phyloP scores from a whole-genome alignment of 1,140 invertebrate species.

The Condylostylus longicornis region DNA sequence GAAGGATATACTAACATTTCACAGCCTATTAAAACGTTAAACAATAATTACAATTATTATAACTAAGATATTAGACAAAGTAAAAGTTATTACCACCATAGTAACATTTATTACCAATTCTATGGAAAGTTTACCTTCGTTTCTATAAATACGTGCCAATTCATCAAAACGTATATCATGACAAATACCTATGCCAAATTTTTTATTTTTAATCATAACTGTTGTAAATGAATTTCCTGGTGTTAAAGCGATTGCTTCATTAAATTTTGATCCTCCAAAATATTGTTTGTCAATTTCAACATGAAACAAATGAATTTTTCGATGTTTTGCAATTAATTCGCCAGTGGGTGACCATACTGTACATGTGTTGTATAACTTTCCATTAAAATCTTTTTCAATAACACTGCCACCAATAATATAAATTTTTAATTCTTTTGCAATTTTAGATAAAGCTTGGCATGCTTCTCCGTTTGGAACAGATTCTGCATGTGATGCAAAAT shows the following conservation, averaged over 20 bases:
- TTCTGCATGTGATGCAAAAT: constrained; percentile 78
- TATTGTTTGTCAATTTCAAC: constrained; percentile 62
- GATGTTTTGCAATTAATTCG: constrained; percentile 51
- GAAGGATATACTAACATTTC: constrained; percentile 74
- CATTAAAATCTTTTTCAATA: constrained; percentile 51
- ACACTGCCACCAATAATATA: constrained; percentile 81
- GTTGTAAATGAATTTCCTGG: constrained; percentile 58
- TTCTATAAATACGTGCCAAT: constrained; percentile 68
- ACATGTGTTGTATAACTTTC: constrained; percentile 70
- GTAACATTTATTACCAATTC: background rate
- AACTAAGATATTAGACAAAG: background rate
- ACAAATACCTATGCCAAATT: constrained; percentile 82
- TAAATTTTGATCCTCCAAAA: constrained; percentile 68
- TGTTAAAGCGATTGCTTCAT: constrained; percentile 70
- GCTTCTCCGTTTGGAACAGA: constrained; percentile 60
- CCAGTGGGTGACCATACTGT: constrained; percentile 73
- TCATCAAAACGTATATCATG: constrained; percentile 88
- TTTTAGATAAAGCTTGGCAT: constrained; percentile 47
- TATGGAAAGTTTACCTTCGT: constrained; percentile 20
- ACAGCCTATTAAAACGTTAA: constrained; percentile 43
- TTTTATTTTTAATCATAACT: constrained; percentile 54
- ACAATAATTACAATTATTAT: too few species aligned
- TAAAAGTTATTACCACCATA: background rate
- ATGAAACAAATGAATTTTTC: constrained; percentile 86
- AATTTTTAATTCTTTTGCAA: constrained; percentile 61